A percentile compares a stretch with the other conserved stretches of the same genome.
These are phyloP conservation scores for Premnoplex brunnescens DNA, from an alignment of 2,797 vertebrate species.

Conservation along the genomic window DNA sequence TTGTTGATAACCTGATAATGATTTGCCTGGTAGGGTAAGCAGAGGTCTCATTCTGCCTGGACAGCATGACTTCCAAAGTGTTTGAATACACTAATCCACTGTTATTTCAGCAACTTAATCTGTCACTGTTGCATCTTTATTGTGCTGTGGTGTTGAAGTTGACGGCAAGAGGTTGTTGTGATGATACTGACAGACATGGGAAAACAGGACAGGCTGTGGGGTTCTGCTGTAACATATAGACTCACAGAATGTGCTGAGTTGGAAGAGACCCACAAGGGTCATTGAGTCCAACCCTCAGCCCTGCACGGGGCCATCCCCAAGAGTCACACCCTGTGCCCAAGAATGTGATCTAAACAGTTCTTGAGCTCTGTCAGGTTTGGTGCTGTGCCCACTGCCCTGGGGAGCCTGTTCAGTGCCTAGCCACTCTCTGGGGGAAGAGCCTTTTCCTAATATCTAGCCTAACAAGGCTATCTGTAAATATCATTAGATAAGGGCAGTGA, in stretches of 20 bases:
- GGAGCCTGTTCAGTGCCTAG: no score
- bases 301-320: no score
- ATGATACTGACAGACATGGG: background rate
- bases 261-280: no score
- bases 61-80: background rate
- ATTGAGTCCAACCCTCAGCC: no score
- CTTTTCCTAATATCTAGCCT: no score
- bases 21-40: background rate
- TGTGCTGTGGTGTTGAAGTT: background rate
- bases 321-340: no score
- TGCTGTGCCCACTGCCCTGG: no score
- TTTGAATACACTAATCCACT: background rate
- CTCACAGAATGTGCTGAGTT: no score
- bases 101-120: background rate
- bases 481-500: background rate
- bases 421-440: no score
- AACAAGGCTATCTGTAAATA: background rate
- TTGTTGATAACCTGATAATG: background rate
- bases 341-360: no score
- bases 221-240: fast-evolving
- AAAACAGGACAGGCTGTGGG: background rate
- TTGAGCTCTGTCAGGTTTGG: no score
- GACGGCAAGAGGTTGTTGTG: background rate
- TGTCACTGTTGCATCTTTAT: background rate
- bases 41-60: background rate